Evolutionary conservation across 2,888 invertebrate genomes (phyloP).

Genomic region (Empis livida): DNA sequence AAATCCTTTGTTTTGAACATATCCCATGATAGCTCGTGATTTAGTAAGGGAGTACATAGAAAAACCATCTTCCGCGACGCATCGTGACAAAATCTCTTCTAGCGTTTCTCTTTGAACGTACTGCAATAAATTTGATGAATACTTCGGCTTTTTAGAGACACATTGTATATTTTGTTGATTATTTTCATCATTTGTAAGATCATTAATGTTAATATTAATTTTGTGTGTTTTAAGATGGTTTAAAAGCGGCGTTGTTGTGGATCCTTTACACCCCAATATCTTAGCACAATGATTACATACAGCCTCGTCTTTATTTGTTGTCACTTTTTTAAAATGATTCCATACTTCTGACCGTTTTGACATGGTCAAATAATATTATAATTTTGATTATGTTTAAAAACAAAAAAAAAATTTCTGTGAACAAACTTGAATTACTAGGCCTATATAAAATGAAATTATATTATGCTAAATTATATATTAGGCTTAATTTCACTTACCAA

Average conservation of each 20-base stretch:
- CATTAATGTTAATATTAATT: not conserved
- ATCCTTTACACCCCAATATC: not conserved
- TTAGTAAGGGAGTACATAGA: not conserved
- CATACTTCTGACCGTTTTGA: not conserved
- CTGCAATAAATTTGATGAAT: not conserved
- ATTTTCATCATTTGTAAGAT: not conserved
- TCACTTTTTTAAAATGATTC: not conserved
- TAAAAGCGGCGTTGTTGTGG: not conserved
- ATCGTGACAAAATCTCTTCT: not conserved
- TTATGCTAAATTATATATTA: no score
- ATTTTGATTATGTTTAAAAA: no score
- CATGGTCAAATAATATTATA: not conserved
- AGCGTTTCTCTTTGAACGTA: not conserved
- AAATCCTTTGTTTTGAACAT: not conserved
- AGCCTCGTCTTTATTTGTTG: not conserved
- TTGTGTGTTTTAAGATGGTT: not conserved
- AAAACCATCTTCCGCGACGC: conserved; percentile 1
- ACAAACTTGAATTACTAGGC: no score
- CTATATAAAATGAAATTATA: no score
- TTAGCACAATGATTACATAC: not conserved
- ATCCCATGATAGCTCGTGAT: not conserved
- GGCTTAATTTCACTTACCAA: no score
- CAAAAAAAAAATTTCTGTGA: no score
- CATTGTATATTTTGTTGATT: not conserved
- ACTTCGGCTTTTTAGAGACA: not conserved